phyloP scores from a whole-genome alignment of 1,140 invertebrate species.

The Trichogramma pretiosum region DNA sequence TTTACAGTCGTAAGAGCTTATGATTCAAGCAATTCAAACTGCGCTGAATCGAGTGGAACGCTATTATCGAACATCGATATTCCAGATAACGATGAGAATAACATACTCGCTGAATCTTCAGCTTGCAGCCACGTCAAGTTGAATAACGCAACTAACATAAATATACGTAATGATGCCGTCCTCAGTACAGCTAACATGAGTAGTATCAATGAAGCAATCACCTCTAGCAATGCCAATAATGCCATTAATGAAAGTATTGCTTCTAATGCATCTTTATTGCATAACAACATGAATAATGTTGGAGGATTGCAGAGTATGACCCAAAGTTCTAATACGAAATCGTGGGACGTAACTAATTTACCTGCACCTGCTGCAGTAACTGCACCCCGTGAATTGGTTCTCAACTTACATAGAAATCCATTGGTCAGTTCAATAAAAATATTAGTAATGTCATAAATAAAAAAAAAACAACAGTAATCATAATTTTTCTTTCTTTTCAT shows the following conservation, averaged over 20 bases:
- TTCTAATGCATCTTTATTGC: slow-evolving; percentile 35
- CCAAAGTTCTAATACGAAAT: background rate
- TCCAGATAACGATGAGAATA: slow-evolving; percentile 13
- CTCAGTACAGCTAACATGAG: slow-evolving; percentile 36
- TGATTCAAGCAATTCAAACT: too few relatives aligned
- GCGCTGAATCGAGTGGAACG: too few relatives aligned
- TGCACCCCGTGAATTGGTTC: slow-evolving; percentile 10
- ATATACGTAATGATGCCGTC: slow-evolving; percentile 46
- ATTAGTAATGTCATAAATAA: too few relatives aligned
- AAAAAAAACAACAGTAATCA: background rate
- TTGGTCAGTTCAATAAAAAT: background rate
- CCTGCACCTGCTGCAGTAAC: too few relatives aligned
- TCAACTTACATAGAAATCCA: slow-evolving; percentile 13
- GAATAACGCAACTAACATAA: slow-evolving; percentile 49
- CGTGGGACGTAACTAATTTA: too few relatives aligned
- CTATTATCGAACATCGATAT: too few relatives aligned
- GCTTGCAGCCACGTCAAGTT: slow-evolving; percentile 42
- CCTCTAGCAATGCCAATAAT: slow-evolving; percentile 39
- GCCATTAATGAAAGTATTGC: slow-evolving; percentile 43
- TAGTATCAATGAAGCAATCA: slow-evolving; percentile 37
- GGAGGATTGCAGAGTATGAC: slow-evolving; percentile 10
- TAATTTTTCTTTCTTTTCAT: too few relatives aligned
- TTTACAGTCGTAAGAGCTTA: too few relatives aligned
- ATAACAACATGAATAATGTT: slow-evolving; percentile 24
- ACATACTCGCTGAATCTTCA: too few relatives aligned